Percentiles rank a stretch among this genome's conserved stretches.
Conservation (phyloP, 2,888 invertebrate genomes). For the Drosophila nr. fundita region DNA sequence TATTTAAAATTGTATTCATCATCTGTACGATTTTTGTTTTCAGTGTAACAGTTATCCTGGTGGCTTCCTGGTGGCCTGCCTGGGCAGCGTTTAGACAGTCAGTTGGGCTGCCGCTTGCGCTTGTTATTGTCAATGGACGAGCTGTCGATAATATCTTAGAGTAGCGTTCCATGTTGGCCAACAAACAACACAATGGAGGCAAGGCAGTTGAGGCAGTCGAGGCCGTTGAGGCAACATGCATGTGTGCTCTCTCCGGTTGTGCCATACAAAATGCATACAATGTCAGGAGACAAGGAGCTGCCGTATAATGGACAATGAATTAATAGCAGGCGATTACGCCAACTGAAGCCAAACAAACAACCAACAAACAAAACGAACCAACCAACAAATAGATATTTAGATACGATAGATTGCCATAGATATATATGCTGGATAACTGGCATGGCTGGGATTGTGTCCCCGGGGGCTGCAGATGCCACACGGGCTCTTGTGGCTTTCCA, state of each 20-base stretch:
- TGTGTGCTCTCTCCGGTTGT: conserved; percentile 39
- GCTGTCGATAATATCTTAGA: conserved; percentile 78
- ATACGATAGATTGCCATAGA: conserved; percentile 46
- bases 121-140: conserved; percentile 69
- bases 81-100: conserved; percentile 28
- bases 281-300: conserved; percentile 70
- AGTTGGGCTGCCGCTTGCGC: conserved; percentile 27
- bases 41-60: neutral
- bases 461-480: conserved; percentile 64
- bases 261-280: conserved; percentile 77
- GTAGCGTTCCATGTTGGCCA: conserved; percentile 70
- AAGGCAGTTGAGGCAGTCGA: conserved; percentile 20
- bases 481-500: conserved; percentile 52
- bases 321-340: conserved; percentile 76
- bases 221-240: conserved; percentile 47
- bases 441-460: conserved; percentile 25
- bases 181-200: conserved; percentile 65
- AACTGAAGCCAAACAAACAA: conserved; percentile 52
- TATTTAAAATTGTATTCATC: neutral
- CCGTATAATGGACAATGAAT: conserved; percentile 77
- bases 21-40: neutral
- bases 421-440: conserved; percentile 11
- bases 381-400: conserved; percentile 59
- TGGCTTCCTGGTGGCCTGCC: conserved; percentile 10
- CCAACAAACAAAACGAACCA: conserved; percentile 12